Evolutionary conservation across 2,888 invertebrate genomes (phyloP).

Genomic region (Scaptomyza caliginosa): DNA sequence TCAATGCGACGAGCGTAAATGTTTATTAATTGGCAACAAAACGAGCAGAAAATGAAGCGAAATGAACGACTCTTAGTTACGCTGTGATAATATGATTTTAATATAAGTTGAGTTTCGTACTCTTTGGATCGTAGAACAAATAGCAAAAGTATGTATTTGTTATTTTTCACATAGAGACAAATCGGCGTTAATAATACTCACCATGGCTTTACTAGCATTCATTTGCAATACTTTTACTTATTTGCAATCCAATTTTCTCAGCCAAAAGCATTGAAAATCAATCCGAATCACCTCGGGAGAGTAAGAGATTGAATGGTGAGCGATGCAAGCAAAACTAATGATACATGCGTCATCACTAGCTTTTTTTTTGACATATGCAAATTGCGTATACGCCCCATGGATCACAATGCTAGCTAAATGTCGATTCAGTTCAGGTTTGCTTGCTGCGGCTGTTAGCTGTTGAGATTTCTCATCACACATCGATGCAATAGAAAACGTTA

Average conservation of each 20-base stretch:
- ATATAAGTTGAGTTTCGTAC: too few species aligned
- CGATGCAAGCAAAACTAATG: neutral
- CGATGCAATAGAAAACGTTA: slow-evolving; percentile 28
- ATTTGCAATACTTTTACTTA: neutral
- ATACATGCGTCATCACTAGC: slow-evolving; percentile 27
- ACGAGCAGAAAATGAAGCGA: slow-evolving; percentile 2
- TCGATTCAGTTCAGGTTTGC: slow-evolving; percentile 33
- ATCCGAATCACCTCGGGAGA: too few species aligned
- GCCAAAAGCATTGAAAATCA: neutral
- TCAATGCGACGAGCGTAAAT: slow-evolving; percentile 65
- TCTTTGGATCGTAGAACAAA: too few species aligned
- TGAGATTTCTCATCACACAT: slow-evolving; percentile 39
- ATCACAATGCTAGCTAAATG: slow-evolving; percentile 39
- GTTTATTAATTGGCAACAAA: slow-evolving; percentile 65
- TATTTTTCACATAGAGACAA: neutral
- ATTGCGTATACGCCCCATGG: slow-evolving; percentile 52
- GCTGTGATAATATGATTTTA: neutral
- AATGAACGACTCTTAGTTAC: slow-evolving; percentile 12
- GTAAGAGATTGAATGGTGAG: neutral
- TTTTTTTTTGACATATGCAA: slow-evolving; percentile 55
- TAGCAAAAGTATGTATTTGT: too few species aligned
- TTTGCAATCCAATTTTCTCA: neutral
- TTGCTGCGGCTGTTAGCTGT: slow-evolving; percentile 14
- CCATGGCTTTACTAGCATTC: neutral
- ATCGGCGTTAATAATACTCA: neutral